These are phyloP conservation scores for Parus major DNA, from an alignment of 2,113 vertebrate genomes.

Conservation along the genomic window DNA sequence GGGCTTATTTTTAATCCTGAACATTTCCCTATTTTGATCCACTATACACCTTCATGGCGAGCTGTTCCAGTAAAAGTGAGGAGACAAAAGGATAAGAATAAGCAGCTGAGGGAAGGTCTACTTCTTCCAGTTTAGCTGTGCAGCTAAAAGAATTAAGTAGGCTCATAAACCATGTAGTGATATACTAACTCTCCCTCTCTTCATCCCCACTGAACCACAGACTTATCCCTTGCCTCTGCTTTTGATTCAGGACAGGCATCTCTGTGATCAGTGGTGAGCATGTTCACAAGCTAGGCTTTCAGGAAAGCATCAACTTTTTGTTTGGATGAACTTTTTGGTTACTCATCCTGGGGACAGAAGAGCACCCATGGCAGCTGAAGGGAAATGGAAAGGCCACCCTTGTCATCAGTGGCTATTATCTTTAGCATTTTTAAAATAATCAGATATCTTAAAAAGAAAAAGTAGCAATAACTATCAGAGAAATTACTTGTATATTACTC, in stretches of 20 bases:
- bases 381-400: neutral
- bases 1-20: neutral
- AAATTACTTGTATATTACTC: neutral
- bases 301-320: neutral
- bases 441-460: neutral
- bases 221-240: neutral
- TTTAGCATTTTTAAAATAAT: neutral
- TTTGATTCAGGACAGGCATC: neutral
- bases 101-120: neutral
- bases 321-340: neutral
- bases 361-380: neutral
- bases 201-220: neutral
- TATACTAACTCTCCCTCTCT: neutral
- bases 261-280: neutral
- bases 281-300: neutral
- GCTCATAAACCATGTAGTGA: neutral
- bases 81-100: neutral
- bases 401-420: neutral
- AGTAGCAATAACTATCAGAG: neutral
- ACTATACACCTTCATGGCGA: neutral
- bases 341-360: neutral
- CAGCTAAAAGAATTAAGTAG: neutral
- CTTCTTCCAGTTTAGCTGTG: neutral
- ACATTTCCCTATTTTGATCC: neutral
- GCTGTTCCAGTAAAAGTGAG: neutral